Percentiles rank a stretch among this genome's conserved stretches.
These are phyloP conservation scores for Spialia ferax DNA, from an alignment of 2,888 invertebrate genomes.

Conservation along the genomic window DNA sequence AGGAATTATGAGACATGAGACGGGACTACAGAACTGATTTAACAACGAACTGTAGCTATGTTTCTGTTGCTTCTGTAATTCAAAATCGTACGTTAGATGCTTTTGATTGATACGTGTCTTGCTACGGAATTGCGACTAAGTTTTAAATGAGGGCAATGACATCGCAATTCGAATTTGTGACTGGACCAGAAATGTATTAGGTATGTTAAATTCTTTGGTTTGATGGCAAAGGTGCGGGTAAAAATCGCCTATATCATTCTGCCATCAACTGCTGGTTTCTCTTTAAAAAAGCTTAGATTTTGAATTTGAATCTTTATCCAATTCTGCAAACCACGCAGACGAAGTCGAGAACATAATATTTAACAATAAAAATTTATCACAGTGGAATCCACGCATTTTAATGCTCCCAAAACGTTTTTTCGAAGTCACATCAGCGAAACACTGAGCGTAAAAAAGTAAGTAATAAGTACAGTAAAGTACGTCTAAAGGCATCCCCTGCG, in stretches of 20 bases:
- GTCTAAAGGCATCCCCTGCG: constrained; percentile 34
- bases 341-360: neutral
- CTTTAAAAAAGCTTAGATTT: no score
- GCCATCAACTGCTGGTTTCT: no score
- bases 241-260: no score
- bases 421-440: constrained; percentile 8
- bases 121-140: no score
- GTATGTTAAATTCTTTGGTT: no score
- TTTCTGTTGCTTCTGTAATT: constrained; percentile 42
- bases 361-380: neutral
- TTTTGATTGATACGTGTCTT: no score
- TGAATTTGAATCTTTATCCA: no score
- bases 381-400: neutral
- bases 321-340: neutral
- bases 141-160: no score
- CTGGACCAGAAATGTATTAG: no score
- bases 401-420: constrained; percentile 1
- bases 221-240: no score
- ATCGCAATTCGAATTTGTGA: no score
- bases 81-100: constrained; percentile 23
- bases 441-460: constrained; percentile 23
- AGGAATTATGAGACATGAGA: constrained; percentile 1
- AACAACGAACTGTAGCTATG: constrained; percentile 45
- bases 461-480: constrained; percentile 31
- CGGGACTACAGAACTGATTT: neutral